These are phyloP conservation scores for Apotomis betuletana DNA, from an alignment of 2,888 invertebrate genomes.

Conservation along the genomic window DNA sequence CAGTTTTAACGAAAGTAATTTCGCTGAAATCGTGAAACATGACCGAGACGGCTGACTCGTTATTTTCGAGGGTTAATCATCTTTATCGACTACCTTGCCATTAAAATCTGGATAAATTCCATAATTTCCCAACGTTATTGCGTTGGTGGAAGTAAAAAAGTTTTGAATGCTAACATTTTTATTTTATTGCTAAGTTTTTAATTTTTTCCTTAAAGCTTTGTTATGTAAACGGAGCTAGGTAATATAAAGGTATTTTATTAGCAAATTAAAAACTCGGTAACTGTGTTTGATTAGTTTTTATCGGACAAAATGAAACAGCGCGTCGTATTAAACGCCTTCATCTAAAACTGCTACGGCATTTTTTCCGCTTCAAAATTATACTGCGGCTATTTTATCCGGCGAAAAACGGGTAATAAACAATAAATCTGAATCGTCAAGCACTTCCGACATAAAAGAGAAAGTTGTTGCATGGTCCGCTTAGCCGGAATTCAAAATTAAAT, in stretches of 20 bases:
- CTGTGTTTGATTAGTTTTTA: conserved; percentile 2
- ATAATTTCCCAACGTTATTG: conserved; percentile 49
- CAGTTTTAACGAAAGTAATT: conserved; percentile 53
- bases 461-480: conserved; percentile 55
- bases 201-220: conserved; percentile 11
- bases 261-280: conserved; percentile 3
- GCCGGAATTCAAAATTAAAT: conserved; percentile 65
- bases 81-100: conserved; percentile 53
- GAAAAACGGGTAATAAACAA: conserved; percentile 29
- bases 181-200: conserved; percentile 9
- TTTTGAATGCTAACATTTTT: conserved; percentile 12
- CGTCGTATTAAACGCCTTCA: conserved; percentile 3
- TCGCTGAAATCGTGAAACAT: conserved; percentile 56
- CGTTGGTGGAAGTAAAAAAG: conserved; percentile 21
- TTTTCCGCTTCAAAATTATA: background rate
- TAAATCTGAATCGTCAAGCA: conserved; percentile 37
- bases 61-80: conserved; percentile 61
- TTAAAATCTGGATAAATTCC: conserved; percentile 54
- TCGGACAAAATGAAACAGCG: conserved; percentile 10
- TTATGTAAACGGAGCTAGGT: conserved; percentile 1
- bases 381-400: background rate
- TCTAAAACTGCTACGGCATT: conserved; percentile 5
- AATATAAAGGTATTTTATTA: conserved; percentile 4
- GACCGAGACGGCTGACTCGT: conserved; percentile 59
- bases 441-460: conserved; percentile 52